phyloP scores from a whole-genome alignment of 2,113 vertebrate species.

The Cyanoderma ruficeps region DNA sequence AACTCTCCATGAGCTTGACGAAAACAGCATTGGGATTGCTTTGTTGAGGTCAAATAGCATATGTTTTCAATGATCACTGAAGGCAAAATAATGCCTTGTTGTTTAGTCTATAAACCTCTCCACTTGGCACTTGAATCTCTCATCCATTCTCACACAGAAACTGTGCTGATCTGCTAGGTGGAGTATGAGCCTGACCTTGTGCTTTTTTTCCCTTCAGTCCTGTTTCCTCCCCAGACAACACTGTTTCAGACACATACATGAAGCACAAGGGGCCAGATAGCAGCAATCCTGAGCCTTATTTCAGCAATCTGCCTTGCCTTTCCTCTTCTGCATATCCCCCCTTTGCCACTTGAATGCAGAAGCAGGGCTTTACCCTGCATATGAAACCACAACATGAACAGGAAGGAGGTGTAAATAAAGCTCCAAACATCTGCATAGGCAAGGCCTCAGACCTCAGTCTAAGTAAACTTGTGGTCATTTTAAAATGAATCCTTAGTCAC shows the following conservation, averaged over 20 bases:
- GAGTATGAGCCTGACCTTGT: neutral
- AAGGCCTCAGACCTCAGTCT: neutral
- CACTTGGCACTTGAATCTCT: fast-evolving
- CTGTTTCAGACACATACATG: neutral
- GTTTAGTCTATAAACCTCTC: neutral
- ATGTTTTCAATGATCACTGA: neutral
- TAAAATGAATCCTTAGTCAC: neutral
- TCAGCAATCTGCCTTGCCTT: neutral
- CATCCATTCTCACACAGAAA: neutral
- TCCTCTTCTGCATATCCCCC: neutral
- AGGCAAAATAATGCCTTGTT: neutral
- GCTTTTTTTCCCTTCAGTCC: neutral
- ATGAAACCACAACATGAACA: neutral
- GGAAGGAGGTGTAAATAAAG: neutral
- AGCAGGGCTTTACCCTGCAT: neutral
- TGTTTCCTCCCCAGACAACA: neutral
- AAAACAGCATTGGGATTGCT: neutral
- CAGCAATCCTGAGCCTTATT: neutral
- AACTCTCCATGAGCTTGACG: neutral
- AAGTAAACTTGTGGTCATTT: neutral
- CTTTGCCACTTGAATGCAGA: neutral
- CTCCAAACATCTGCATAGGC: neutral
- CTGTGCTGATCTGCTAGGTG: neutral
- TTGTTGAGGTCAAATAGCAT: neutral
- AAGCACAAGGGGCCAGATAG: neutral